Evolutionary conservation across 2,797 vertebrate genomes (phyloP).

Genomic region (Bradypodion pumilum): DNA sequence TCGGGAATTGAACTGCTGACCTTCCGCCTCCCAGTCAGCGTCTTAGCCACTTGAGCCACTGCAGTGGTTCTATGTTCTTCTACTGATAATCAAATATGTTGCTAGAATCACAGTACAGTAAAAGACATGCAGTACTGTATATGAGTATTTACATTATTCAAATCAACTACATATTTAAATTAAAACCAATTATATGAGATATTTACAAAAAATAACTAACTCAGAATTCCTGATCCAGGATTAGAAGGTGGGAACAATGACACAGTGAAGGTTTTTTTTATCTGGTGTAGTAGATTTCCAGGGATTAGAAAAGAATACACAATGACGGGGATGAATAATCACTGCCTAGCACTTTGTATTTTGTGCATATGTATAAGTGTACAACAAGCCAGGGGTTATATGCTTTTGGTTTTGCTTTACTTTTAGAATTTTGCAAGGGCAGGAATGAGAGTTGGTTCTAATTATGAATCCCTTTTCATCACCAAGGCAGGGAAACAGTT

Average conservation of each 20-base stretch:
- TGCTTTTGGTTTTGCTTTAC: background rate
- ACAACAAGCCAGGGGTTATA: background rate
- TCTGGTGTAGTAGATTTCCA: background rate
- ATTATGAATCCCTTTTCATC: background rate
- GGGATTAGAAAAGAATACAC: background rate
- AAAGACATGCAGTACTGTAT: background rate
- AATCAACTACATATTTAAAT: background rate
- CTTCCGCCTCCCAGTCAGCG: no score
- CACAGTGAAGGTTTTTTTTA: no score
- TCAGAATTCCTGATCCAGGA: no score
- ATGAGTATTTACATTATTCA: background rate
- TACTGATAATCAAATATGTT: background rate
- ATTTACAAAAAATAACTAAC: no score
- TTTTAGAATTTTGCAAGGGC: background rate
- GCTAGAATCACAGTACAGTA: background rate
- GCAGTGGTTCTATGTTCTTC: no score
- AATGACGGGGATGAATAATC: background rate
- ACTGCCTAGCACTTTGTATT: background rate
- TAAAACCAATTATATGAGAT: background rate
- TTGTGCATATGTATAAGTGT: background rate
- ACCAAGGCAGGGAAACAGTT: no score
- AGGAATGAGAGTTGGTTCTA: background rate
- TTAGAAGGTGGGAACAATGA: no score
- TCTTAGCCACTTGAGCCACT: no score
- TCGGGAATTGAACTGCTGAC: no score